Percentiles rank a stretch among this genome's conserved stretches.
phyloP scores from a whole-genome alignment of 2,113 vertebrate species.

The Sterrhoptilus dennistouni region DNA sequence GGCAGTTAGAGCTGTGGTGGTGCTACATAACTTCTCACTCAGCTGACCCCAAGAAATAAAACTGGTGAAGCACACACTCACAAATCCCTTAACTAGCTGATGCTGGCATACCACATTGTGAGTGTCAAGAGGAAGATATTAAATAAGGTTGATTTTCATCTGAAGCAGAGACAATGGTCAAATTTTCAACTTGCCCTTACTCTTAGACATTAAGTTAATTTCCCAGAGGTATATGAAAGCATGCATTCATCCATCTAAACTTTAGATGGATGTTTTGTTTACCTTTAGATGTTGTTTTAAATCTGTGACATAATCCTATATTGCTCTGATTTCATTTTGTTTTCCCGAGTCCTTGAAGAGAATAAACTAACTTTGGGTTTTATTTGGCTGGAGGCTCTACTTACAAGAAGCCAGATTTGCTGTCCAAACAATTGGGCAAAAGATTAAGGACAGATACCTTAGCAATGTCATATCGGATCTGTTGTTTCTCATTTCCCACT shows the following conservation, averaged over 20 bases:
- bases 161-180: background rate
- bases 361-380: background rate
- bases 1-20: background rate
- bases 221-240: background rate
- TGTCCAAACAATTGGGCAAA: background rate
- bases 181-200: background rate
- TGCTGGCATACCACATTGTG: background rate
- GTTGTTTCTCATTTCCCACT: background rate
- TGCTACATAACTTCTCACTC: background rate
- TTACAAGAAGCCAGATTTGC: background rate
- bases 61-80: constrained; percentile 15
- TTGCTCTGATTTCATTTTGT: background rate
- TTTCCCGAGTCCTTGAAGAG: background rate
- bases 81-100: constrained; percentile 49
- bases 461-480: background rate
- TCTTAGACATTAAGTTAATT: background rate
- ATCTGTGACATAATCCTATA: background rate
- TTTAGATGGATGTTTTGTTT: background rate
- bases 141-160: background rate
- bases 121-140: background rate
- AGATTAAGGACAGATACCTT: background rate
- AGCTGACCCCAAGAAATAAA: constrained; percentile 28
- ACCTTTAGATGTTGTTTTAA: background rate
- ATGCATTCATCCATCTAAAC: background rate
- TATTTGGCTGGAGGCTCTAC: background rate